Evolutionary conservation across 2,888 invertebrate species (phyloP), one percentile per base, ranked within the genome.

Genomic region (Eristalis tenax): DNA sequence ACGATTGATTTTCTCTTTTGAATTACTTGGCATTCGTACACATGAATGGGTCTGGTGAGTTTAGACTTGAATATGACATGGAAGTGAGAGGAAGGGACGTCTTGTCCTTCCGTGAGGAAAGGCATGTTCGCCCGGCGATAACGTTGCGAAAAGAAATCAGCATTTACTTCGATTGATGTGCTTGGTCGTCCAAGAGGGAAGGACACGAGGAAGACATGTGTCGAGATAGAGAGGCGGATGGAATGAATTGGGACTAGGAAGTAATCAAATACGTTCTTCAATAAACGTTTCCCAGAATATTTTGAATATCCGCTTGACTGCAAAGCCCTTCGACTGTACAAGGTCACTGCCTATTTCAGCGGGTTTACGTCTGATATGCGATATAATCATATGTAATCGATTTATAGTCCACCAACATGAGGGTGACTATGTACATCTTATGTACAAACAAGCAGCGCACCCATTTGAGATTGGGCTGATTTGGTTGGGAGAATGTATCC

Each of bases 1-100:
- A 78, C 69, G 23, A 38, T 38, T 35, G 56, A 35, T 40, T 68
- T 43, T 50, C n/a, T 61, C 32, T 26, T 70, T 71, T 66, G 71
- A 79, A 79, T 71, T 65, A 79, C 38, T 79, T 79, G 57, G 57
- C 43, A 65, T 65, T 40, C 18, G 15, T 6, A 63, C 18, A 77
- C 68, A 26, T 23, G n/a, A 50, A 28, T 50, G 43, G 28, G 43
- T 11, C 15, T 56, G 43, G 43, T 5, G 15, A n/a, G 43, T 43
- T 43, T 43, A n/a, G n/a, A 15, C 43, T 43, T 43, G 43, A 15
- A 43, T 43, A 8, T 43, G 43, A 3, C 4, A 1, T 4, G 4
- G 15, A 4, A 15, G 43, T 6, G 43, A 6, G 40, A 15, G 40
- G 40, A 40, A 26, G 26, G 26, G 26, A 26, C 26, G 26, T n/a